Evolutionary conservation across 2,113 vertebrate genomes (phyloP).

Genomic region (Mormyrus lacerda): DNA sequence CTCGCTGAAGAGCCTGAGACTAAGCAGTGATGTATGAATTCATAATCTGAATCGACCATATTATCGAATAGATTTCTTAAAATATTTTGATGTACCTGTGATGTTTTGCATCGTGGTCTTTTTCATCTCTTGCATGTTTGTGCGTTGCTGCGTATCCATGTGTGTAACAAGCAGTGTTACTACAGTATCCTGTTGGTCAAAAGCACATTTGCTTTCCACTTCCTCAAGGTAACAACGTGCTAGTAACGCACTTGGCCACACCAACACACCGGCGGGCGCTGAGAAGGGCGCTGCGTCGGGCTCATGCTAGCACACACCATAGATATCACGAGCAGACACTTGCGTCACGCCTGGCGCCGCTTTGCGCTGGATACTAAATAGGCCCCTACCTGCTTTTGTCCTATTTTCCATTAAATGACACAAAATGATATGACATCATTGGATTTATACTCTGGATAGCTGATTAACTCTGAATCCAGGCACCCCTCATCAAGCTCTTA

Average conservation of each 20-base stretch:
- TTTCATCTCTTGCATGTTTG: background rate
- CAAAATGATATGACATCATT: background rate
- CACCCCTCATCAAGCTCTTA: background rate
- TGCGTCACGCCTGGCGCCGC: background rate
- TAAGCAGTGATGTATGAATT: background rate
- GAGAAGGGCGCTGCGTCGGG: background rate
- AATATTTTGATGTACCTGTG: background rate
- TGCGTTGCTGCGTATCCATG: background rate
- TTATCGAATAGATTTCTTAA: background rate
- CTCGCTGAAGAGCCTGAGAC: background rate
- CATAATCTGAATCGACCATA: too few relatives aligned
- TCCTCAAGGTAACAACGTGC: background rate
- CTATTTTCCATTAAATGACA: background rate
- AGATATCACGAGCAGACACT: background rate
- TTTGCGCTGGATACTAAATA: background rate
- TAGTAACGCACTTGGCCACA: background rate
- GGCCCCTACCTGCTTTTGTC: background rate
- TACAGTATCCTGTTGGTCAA: background rate
- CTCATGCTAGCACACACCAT: background rate
- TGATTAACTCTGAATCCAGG: background rate
- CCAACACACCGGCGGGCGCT: background rate
- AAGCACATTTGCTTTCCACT: background rate
- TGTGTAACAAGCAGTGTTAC: background rate
- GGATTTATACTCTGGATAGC: background rate
- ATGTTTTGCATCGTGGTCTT: background rate